Evolutionary conservation across 2,888 invertebrate species (phyloP).

Genomic region (Molorchus minor): DNA sequence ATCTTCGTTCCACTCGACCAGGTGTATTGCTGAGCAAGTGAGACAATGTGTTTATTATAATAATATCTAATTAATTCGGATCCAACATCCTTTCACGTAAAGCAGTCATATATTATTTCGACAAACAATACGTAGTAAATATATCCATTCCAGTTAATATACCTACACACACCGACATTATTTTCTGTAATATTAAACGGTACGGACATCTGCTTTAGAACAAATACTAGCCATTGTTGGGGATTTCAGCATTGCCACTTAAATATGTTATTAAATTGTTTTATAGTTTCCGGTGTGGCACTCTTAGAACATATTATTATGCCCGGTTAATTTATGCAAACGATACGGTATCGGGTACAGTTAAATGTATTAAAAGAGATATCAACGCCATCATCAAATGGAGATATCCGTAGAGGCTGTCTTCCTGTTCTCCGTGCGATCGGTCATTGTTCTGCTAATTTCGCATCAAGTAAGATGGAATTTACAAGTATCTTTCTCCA

Average conservation of each 20-base stretch:
- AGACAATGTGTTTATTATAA: slow-evolving; percentile 32
- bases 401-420: slow-evolving; percentile 44
- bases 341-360: slow-evolving; percentile 54
- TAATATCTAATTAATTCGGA: slow-evolving; percentile 36
- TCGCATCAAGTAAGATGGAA: slow-evolving; percentile 51
- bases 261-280: slow-evolving; percentile 64
- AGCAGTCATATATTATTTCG: slow-evolving; percentile 51
- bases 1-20: not conserved
- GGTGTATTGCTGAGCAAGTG: slow-evolving; percentile 17
- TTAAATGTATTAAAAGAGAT: slow-evolving; percentile 52
- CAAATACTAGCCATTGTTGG: slow-evolving; percentile 60
- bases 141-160: slow-evolving; percentile 55
- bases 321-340: slow-evolving; percentile 59
- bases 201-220: slow-evolving; percentile 58
- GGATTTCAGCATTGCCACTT: slow-evolving; percentile 60
- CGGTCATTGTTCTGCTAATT: slow-evolving; percentile 59
- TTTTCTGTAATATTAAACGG: slow-evolving; percentile 55
- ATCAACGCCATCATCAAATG: slow-evolving; percentile 36
- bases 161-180: slow-evolving; percentile 52
- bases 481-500: slow-evolving; percentile 43
- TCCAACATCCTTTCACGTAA: slow-evolving; percentile 54
- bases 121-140: slow-evolving; percentile 59
- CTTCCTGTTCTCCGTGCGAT: slow-evolving; percentile 54
- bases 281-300: slow-evolving; percentile 60
- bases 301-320: slow-evolving; percentile 51